A percentile compares a stretch with the other conserved stretches of the same genome.
Conservation (phyloP, 2,888 invertebrate species). For the Mythimna vitellina region DNA sequence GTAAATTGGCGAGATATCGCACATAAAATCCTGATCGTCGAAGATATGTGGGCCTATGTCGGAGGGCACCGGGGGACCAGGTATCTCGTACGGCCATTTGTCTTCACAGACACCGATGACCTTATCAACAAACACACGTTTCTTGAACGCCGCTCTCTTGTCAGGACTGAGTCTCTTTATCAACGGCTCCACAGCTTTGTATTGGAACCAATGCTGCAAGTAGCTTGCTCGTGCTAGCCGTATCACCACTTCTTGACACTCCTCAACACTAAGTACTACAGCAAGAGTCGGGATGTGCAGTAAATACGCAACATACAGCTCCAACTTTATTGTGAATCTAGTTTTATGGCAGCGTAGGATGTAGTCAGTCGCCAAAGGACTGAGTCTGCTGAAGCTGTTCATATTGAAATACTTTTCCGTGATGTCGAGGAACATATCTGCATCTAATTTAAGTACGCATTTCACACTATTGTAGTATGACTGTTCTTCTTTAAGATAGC, state of each 20-base stretch:
- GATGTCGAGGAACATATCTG: conserved; percentile 72
- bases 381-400: conserved; percentile 54
- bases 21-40: conserved; percentile 42
- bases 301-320: conserved; percentile 72
- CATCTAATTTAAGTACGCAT: conserved; percentile 71
- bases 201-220: conserved; percentile 70
- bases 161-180: conserved; percentile 69
- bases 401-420: conserved; percentile 72
- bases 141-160: conserved; percentile 71
- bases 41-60: conserved; percentile 42
- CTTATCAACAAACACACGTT: conserved; percentile 75
- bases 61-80: conserved; percentile 34
- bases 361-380: conserved; percentile 67
- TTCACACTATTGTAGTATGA: conserved; percentile 70
- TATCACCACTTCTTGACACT: conserved; percentile 73
- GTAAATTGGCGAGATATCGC: background rate
- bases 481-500: conserved; percentile 61
- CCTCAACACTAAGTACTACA: conserved; percentile 67
- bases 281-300: conserved; percentile 75
- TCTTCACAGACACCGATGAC: conserved; percentile 65
- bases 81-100: conserved; percentile 71
- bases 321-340: conserved; percentile 72
- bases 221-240: conserved; percentile 74
- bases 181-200: conserved; percentile 74
- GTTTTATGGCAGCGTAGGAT: conserved; percentile 72